Evolutionary conservation across 2,113 vertebrate genomes (phyloP).

Genomic region (Hydropotes inermis): DNA sequence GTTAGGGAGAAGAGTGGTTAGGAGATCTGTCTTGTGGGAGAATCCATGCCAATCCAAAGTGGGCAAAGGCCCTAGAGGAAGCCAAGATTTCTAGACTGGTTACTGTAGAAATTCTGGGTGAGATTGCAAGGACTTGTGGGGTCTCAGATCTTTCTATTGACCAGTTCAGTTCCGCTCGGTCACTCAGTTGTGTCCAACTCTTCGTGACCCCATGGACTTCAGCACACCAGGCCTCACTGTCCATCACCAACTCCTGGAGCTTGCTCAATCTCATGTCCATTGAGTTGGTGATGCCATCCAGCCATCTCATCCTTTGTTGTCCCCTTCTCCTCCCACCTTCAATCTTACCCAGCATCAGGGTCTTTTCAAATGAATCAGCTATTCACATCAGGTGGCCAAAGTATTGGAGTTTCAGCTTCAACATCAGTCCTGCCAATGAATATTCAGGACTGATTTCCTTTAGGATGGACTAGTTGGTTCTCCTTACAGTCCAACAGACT

Average conservation of each 20-base stretch:
- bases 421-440: background rate
- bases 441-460: background rate
- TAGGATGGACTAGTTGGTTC: background rate
- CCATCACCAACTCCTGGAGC: background rate
- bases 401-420: background rate
- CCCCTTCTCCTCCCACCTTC: background rate
- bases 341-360: background rate
- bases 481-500: background rate
- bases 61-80: background rate
- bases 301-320: background rate
- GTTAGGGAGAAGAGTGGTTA: background rate
- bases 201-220: background rate
- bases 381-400: background rate
- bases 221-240: background rate
- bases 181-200: rapidly evolving
- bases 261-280: background rate
- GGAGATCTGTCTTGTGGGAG: background rate
- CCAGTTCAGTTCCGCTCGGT: background rate
- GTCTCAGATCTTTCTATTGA: background rate
- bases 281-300: background rate
- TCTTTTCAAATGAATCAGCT: background rate
- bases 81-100: background rate
- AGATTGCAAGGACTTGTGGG: background rate
- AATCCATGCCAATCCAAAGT: background rate
- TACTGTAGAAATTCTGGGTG: background rate